Base-by-base conservation (phyloP, 1,140 invertebrate species). In the Anastatus disparis region DNA sequence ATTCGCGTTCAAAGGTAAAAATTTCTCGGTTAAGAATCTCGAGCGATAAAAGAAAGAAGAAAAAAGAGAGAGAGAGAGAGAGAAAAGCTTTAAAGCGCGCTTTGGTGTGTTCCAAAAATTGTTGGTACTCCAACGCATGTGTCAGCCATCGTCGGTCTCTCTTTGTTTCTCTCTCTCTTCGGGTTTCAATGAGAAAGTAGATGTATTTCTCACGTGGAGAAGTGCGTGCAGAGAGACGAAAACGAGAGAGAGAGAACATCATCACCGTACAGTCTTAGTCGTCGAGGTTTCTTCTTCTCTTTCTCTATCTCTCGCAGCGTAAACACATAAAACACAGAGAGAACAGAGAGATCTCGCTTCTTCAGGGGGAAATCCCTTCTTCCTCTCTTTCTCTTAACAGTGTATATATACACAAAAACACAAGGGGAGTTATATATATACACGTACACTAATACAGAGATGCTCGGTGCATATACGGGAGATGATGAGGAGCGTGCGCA, bases 131-230 rank as follows among this genome's bases (percentile, higher is more conserved):
- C n/a, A n/a, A n/a, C n/a, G n/a, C 55, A 68, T 40, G 55, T 68
- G 55, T 40, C 42, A 38, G 29, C 17, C 42, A 58, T 50, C 31
- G 31, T 35, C 4, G 31, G 31, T 35, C 10, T 35, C 10, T 35
- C 10, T 35, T 35, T 10, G 31, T 35, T 10, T n/a, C 4, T 35
- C 31, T 4, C 31, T 35, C n/a, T n/a, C n/a, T n/a, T n/a, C 31
- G 31, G 10, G 31, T n/a, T n/a, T n/a, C n/a, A n/a, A n/a, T n/a
- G n/a, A n/a, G n/a, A n/a, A n/a, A n/a, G n/a, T n/a, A n/a, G n/a
- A n/a, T n/a, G n/a, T 15, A 56, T 66, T n/a, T 66, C 53, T 68
- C 65, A 68, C 65, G 65, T 59, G 65, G 31, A 44, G 66, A 46
- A 59, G 66, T 20, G 40, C 20, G 44, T 48, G 17, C 9, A 15